A percentile compares a stretch with the other conserved stretches of the same genome.
Evolutionary conservation across 2,888 invertebrate genomes (phyloP).

Genomic region (Lypha dubia): DNA sequence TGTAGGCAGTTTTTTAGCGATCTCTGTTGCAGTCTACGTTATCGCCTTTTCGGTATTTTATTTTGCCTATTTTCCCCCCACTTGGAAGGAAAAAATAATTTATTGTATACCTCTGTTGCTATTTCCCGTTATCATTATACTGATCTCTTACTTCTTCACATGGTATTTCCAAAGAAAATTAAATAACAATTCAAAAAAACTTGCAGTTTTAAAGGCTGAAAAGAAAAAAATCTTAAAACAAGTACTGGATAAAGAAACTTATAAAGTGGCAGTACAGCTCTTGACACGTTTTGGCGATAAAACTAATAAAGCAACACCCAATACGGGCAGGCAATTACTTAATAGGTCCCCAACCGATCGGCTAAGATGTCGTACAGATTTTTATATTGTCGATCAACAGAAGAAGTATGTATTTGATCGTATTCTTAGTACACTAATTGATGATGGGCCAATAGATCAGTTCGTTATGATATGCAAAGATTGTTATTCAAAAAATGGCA

Average conservation of each 20-base stretch:
- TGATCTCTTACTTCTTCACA: constrained; percentile 90
- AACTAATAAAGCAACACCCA: constrained; percentile 68
- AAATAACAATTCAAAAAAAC: constrained; percentile 89
- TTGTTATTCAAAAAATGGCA: constrained; percentile 97
- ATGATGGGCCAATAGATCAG: constrained; percentile 97
- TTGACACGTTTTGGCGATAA: constrained; percentile 82
- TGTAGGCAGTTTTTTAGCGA: constrained; percentile 89
- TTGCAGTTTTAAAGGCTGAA: constrained; percentile 89
- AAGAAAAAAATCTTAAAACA: constrained; percentile 95
- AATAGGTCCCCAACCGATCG: constrained; percentile 74
- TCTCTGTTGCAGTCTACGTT: constrained; percentile 88
- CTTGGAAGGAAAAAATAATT: constrained; percentile 88
- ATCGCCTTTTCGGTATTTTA: constrained; percentile 90
- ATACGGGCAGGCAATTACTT: constrained; percentile 44
- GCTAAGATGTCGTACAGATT: constrained; percentile 81
- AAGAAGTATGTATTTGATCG: constrained; percentile 92
- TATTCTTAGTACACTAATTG: constrained; percentile 96
- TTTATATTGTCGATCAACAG: constrained; percentile 84
- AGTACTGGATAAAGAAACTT: constrained; percentile 98
- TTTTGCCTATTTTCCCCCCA: constrained; percentile 91
- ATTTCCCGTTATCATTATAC: constrained; percentile 91
- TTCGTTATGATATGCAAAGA: constrained; percentile 97
- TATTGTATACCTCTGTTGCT: constrained; percentile 91
- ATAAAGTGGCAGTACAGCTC: constrained; percentile 88
- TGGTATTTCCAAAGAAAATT: constrained; percentile 95